Percentiles rank a stretch among this genome's conserved stretches.
phyloP scores from a whole-genome alignment of 2,113 vertebrate species.

The Carollia perspicillata region DNA sequence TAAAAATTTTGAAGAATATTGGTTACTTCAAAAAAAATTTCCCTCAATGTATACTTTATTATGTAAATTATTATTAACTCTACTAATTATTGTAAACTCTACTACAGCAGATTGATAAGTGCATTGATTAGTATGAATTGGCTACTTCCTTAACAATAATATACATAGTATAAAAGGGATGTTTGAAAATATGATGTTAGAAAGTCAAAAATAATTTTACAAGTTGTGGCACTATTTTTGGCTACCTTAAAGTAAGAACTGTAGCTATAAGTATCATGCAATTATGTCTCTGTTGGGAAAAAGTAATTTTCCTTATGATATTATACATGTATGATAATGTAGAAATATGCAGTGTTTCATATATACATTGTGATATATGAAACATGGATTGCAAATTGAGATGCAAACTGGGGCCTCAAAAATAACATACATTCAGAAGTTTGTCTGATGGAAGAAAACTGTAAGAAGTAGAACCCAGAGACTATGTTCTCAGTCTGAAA shows the following conservation, averaged over 20 bases:
- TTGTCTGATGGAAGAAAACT: not conserved
- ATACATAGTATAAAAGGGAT: not conserved
- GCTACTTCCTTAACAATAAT: not conserved
- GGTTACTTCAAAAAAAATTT: conserved; percentile 63
- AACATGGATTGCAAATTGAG: not conserved
- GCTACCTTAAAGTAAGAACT: not conserved
- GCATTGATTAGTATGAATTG: not conserved
- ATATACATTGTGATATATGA: not conserved
- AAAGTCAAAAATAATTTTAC: not conserved
- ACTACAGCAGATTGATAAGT: not conserved
- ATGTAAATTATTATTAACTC: conserved; percentile 47
- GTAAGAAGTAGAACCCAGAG: not conserved
- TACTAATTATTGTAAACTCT: not conserved
- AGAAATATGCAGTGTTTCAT: not conserved
- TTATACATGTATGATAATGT: not conserved
- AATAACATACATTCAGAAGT: not conserved
- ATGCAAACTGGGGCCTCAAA: not conserved
- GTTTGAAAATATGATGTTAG: not conserved
- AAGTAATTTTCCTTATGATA: not conserved
- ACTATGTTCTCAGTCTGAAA: not conserved
- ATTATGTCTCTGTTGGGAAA: not conserved
- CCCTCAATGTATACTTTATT: conserved; percentile 59
- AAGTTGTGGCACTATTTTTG: not conserved
- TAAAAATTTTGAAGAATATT: conserved; percentile 36
- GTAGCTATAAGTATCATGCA: not conserved